phyloP scores from a whole-genome alignment of 1,140 invertebrate species.

The Popillia japonica region DNA sequence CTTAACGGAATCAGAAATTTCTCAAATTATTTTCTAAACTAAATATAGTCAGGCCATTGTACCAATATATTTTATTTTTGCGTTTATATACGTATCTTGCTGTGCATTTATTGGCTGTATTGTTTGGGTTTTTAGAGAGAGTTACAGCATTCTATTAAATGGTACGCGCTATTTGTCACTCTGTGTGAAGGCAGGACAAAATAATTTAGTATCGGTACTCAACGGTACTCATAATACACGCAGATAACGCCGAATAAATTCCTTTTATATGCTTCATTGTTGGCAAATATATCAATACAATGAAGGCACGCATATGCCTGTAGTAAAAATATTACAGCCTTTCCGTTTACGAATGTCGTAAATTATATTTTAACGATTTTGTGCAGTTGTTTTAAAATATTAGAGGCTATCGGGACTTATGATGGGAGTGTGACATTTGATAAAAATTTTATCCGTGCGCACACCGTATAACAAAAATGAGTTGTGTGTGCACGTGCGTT shows the following conservation, averaged over 20 bases:
- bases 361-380: slow-evolving; percentile 59
- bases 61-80: too few species aligned
- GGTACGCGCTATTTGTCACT: too few species aligned
- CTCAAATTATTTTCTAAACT: too few species aligned
- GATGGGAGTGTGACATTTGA: slow-evolving; percentile 48
- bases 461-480: not conserved
- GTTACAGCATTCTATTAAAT: too few species aligned
- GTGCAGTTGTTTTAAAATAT: slow-evolving; percentile 59
- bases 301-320: slow-evolving; percentile 36
- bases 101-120: too few species aligned
- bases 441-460: slow-evolving; percentile 45
- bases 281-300: slow-evolving; percentile 39
- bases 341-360: slow-evolving; percentile 57
- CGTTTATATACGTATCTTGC: too few species aligned
- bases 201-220: not conserved
- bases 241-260: slow-evolving; percentile 8
- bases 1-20: too few species aligned
- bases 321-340: slow-evolving; percentile 60
- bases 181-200: not conserved
- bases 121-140: too few species aligned
- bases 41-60: too few species aligned
- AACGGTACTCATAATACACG: not conserved
- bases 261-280: slow-evolving; percentile 33
- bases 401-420: slow-evolving; percentile 43
- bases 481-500: not conserved